Base-by-base conservation (phyloP, 2,113 vertebrate species). In the Athene cunicularia region DNA sequence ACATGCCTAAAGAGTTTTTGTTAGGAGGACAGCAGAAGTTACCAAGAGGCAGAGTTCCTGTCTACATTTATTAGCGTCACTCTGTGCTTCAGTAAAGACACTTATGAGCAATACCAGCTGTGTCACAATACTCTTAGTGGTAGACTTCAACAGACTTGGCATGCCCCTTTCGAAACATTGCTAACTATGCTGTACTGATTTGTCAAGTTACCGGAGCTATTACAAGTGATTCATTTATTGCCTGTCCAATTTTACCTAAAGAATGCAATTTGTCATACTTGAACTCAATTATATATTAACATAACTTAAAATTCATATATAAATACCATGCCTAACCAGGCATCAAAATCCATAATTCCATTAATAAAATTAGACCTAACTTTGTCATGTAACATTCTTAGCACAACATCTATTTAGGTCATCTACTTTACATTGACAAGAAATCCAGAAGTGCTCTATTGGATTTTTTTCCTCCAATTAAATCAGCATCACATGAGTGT, bases 401-500 rank as follows among this genome's bases (percentile, higher is more conserved):
- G 62, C 75, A 94, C 30, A 94, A 76, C 68, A 93, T 88, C 67
- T 79, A 77, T 95, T 98, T 95, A 89, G 35, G 58, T 50, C 32
- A 93, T 93, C 41, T 39, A 84, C 90, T 96, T 95, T 72, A 86
- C 50, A 35, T 77, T 88, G 43, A 97, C 88, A 92, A 93, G 85
- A 97, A 97, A 92, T 92, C 41, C 11, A 6, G 45, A 96, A 93
- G 53, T 73, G 41, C 11, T 97, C 80, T 85, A 88, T 81, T 86
- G 91, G 26, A 72, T 50, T 82, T 88, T 68, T 60, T 56, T 27
- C 26, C 90, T 79, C 77, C 95, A 96, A 92, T 97, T 96, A 97
- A 97, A 94, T 96, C 95, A 97, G 26, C 75, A 92, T 83, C 87
- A 80, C 68, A 96, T 60, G 41, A 97, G 97, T 91, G 49, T 83